A percentile compares a stretch with the other conserved stretches of the same genome.
These are phyloP conservation scores for Ramphastos sulfuratus DNA, from an alignment of 2,113 vertebrate species.

Conservation along the genomic window DNA sequence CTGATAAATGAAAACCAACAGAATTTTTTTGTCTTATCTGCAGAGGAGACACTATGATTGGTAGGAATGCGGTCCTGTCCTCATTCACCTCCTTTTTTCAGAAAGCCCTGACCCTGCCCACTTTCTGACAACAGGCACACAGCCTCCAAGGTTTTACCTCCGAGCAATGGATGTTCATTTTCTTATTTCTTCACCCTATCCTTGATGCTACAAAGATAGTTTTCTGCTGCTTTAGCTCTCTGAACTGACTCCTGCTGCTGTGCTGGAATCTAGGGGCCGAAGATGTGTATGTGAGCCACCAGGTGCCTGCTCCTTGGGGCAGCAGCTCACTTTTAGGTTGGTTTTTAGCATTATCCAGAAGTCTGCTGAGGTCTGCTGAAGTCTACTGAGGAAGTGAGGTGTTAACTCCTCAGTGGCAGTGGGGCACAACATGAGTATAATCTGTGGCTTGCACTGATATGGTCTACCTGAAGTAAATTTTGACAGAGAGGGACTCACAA, in stretches of 20 bases:
- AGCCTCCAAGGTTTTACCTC: not conserved
- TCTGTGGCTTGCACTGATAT: not conserved
- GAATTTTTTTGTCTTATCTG: not conserved
- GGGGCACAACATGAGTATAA: fast-evolving
- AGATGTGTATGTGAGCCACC: fast-evolving
- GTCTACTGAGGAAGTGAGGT: not conserved
- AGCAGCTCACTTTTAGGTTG: not conserved
- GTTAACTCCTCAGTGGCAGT: fast-evolving
- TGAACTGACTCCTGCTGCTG: not conserved
- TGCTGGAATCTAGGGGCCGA: not conserved
- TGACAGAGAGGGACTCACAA: fast-evolving
- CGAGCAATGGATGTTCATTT: not conserved
- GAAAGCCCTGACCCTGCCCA: not conserved
- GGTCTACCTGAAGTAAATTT: not conserved
- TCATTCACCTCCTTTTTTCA: not conserved
- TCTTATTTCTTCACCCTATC: not conserved
- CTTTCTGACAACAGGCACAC: not conserved
- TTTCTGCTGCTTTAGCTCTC: not conserved
- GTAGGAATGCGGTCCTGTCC: not conserved
- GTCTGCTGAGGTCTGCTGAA: not conserved
- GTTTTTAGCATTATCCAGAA: not conserved
- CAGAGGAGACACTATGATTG: not conserved
- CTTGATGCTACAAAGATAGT: not conserved
- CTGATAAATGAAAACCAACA: not conserved
- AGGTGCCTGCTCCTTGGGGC: fast-evolving